A percentile compares a stretch with the other conserved stretches of the same genome.
Conservation (phyloP, 1,140 invertebrate genomes). For the Sminthurides bifidus region DNA sequence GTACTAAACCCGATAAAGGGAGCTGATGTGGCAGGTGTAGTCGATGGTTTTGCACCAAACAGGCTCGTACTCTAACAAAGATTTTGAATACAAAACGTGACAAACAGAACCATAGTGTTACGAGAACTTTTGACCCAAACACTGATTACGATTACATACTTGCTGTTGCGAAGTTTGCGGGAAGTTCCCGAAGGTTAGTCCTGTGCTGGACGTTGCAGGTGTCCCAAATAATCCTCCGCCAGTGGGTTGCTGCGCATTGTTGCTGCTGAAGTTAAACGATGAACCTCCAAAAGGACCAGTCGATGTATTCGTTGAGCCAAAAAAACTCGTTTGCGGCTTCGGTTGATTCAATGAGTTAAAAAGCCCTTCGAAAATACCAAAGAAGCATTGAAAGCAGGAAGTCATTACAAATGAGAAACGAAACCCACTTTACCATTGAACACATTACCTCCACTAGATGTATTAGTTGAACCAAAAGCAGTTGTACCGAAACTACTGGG, state of each 20-base stretch:
- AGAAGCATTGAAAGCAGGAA: neutral
- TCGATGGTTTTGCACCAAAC: conserved; percentile 23
- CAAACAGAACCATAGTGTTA: neutral
- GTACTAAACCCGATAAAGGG: conserved; percentile 21
- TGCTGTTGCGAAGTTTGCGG: conserved; percentile 17
- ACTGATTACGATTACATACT: neutral
- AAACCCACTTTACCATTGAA: neutral
- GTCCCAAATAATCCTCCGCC: conserved; percentile 15
- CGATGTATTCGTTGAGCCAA: conserved; percentile 7
- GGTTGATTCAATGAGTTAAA: conserved; percentile 15
- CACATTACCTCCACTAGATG: conserved; percentile 9
- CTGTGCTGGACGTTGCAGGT: conserved; percentile 23
- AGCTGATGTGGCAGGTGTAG: conserved; percentile 19
- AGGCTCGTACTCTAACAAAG: conserved; percentile 8
- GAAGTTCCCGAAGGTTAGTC: conserved; percentile 16
- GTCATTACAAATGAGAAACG: neutral
- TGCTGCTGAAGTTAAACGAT: conserved; percentile 15
- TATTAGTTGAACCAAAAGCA: conserved; percentile 12
- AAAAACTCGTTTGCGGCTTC: conserved; percentile 22
- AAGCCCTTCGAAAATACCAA: conserved; percentile 2
- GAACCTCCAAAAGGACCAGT: conserved; percentile 14
- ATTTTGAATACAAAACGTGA: neutral
- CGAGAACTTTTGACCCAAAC: neutral
- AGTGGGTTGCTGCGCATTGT: too few relatives aligned
- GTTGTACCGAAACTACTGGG: conserved; percentile 15